These are phyloP conservation scores for Tenthredo scrophulariae DNA, from an alignment of 2,888 invertebrate genomes.

Conservation along the genomic window DNA sequence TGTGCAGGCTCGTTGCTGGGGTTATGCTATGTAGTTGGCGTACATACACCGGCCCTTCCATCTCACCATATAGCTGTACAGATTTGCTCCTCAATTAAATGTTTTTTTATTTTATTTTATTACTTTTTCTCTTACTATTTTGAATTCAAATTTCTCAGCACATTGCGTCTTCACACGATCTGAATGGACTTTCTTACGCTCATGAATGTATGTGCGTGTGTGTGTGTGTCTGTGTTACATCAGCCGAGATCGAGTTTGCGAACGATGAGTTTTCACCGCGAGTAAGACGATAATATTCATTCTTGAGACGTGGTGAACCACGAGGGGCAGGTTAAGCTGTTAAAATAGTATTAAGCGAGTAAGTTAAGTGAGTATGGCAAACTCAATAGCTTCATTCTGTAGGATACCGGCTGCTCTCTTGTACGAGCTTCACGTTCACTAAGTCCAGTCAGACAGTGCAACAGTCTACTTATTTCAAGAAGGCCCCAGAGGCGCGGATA, in stretches of 20 bases:
- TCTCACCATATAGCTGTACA: not conserved
- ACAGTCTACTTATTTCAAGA: conserved; percentile 31
- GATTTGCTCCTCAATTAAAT: not conserved
- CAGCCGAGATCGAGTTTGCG: not conserved
- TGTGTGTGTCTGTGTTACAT: not conserved
- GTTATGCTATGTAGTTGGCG: not conserved
- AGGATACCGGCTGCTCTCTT: not conserved
- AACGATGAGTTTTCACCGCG: conserved; percentile 5
- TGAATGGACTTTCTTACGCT: not conserved
- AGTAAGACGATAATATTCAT: not conserved
- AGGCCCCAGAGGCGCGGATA: conserved; percentile 31
- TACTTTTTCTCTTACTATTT: not conserved
- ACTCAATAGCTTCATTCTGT: conserved; percentile 45
- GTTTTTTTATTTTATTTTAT: not conserved
- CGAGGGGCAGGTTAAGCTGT: conserved; percentile 43
- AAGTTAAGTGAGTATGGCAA: conserved; percentile 49
- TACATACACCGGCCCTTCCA: not conserved
- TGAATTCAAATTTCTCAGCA: not conserved
- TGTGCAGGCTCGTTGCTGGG: conserved; percentile 20
- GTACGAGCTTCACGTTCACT: not conserved
- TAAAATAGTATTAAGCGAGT: conserved; percentile 45
- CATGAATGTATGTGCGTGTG: too few species aligned
- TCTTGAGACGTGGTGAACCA: conserved; percentile 21
- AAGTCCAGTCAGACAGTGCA: not conserved
- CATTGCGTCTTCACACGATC: not conserved